phyloP scores from a whole-genome alignment of 1,140 invertebrate species.

The Anagrus nilaparvatae region DNA sequence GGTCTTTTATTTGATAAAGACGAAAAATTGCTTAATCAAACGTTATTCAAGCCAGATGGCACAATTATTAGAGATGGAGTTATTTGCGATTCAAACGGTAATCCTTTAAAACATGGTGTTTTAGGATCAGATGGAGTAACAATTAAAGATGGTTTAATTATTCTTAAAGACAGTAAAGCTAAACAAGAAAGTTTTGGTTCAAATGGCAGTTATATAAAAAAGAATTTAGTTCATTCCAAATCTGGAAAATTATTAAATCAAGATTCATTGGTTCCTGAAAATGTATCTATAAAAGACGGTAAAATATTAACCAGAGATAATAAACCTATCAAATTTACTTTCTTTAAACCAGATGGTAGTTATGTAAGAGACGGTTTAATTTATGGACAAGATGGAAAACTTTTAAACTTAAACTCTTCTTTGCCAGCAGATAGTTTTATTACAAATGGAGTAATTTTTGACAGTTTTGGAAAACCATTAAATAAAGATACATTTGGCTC shows the following conservation, averaged over 20 bases:
- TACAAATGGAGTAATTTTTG: conserved; percentile 33
- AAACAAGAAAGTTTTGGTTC: conserved; percentile 36
- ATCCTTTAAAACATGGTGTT: conserved; percentile 22
- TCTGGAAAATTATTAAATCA: conserved; percentile 35
- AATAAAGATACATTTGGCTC: conserved; percentile 33
- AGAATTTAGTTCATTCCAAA: conserved; percentile 29
- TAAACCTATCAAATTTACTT: conserved; percentile 31
- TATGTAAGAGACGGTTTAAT: conserved; percentile 34
- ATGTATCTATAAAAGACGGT: conserved; percentile 33
- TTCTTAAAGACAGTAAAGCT: conserved; percentile 34
- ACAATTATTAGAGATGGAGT: conserved; percentile 33
- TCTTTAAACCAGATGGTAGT: conserved; percentile 36
- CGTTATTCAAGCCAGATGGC: conserved; percentile 33
- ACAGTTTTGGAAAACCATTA: conserved; percentile 26
- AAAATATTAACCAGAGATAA: conserved; percentile 31
- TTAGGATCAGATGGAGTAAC: conserved; percentile 28
- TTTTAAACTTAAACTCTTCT: conserved; percentile 26
- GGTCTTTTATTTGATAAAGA: conserved; percentile 29
- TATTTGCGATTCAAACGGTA: conserved; percentile 23
- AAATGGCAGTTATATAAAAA: conserved; percentile 33
- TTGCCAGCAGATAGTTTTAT: conserved; percentile 33
- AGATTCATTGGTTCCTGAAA: conserved; percentile 34
- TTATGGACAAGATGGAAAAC: conserved; percentile 33
- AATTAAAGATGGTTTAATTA: conserved; percentile 31
- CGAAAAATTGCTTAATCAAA: conserved; percentile 29